Conservation (phyloP, 35 echinoderm and acorn worm species). For the Heliocidaris erythrogramma region DNA sequence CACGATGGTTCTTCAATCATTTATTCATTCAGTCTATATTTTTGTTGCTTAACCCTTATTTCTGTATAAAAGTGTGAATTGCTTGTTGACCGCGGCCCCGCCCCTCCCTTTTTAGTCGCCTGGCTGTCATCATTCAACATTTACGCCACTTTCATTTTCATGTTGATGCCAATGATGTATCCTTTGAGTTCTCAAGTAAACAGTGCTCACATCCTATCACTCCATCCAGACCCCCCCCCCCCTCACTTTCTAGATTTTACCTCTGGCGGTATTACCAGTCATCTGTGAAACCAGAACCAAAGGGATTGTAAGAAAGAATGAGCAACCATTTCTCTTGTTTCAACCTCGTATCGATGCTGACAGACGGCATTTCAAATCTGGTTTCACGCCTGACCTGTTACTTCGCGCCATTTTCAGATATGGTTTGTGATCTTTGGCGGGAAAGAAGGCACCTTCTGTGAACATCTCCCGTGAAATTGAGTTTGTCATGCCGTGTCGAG, state of each 20-base stretch:
- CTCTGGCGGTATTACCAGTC: background rate
- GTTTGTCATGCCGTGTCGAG: background rate
- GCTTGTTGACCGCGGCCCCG: too few species aligned
- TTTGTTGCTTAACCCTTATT: too few species aligned
- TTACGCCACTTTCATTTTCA: too few species aligned
- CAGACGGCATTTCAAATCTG: conserved; percentile 15
- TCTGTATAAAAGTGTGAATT: too few species aligned
- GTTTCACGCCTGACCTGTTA: conserved; percentile 16
- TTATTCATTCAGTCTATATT: too few species aligned
- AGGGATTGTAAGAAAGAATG: background rate
- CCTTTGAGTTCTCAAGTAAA: too few species aligned
- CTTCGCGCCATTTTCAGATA: conserved; percentile 31
- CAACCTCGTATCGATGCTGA: background rate
- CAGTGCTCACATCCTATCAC: too few species aligned
- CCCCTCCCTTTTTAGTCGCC: too few species aligned
- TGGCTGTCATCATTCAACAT: too few species aligned
- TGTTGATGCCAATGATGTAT: too few species aligned
- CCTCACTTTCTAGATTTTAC: background rate
- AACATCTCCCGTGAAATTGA: conserved; percentile 30
- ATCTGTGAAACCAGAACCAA: background rate
- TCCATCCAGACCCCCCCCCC: background rate
- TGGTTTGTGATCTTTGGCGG: conserved; percentile 24
- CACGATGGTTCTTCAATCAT: too few species aligned
- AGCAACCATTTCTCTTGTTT: background rate
- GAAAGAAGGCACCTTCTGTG: background rate